These are phyloP conservation scores for Strix uralensis DNA, from an alignment of 2,113 vertebrate genomes.

Conservation along the genomic window DNA sequence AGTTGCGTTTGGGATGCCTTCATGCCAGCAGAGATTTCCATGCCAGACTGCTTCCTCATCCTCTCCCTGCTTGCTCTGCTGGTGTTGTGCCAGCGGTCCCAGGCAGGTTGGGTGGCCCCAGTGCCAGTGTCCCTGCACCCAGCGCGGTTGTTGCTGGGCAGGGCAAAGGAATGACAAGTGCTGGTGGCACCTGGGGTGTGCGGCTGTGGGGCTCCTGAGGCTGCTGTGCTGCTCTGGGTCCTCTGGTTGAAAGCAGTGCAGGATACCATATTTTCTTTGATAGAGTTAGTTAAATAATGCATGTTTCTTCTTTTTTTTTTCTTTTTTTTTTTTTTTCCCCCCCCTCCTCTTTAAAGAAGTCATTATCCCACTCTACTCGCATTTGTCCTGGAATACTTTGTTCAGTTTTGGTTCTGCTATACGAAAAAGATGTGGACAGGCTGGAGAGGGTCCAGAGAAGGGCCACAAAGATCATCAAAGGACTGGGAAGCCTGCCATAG, in stretches of 20 bases:
- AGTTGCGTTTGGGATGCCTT: not conserved
- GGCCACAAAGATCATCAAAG: no score
- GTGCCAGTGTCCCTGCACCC: not conserved
- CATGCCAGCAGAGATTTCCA: not conserved
- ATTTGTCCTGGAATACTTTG: no score
- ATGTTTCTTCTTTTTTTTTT: rapidly evolving
- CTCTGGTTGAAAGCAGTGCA: not conserved
- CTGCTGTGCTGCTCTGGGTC: rapidly evolving
- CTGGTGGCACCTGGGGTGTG: no score
- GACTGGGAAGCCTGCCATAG: no score
- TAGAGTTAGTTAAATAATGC: not conserved
- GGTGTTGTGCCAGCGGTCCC: rapidly evolving
- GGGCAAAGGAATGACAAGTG: not conserved
- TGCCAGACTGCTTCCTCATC: not conserved
- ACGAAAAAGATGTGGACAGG: no score
- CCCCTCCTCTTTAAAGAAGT: not conserved
- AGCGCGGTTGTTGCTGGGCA: not conserved
- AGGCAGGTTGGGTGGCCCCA: not conserved
- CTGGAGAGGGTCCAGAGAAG: no score
- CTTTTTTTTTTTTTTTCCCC: no score
- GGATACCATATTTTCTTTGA: not conserved
- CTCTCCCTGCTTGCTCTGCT: not conserved
- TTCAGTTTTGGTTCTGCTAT: no score
- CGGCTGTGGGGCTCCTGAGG: rapidly evolving
- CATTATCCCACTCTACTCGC: no score